phyloP scores from a whole-genome alignment of 2,888 invertebrate genomes.

The Mythimna loreyi region DNA sequence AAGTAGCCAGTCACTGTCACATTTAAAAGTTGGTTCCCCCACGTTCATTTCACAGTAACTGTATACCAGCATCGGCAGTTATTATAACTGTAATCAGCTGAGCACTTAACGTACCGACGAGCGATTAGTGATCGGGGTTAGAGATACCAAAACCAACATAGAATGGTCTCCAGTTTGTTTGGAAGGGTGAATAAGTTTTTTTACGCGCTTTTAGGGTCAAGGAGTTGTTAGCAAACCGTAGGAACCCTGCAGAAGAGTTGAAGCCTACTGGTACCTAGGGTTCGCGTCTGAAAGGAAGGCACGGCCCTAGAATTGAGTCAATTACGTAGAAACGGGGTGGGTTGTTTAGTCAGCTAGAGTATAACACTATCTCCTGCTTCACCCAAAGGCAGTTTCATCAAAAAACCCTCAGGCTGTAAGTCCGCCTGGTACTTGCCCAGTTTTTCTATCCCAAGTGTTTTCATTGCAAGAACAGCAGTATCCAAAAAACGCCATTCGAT shows the following conservation, averaged over 20 bases:
- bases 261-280: no score
- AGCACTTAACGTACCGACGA: constrained; percentile 48
- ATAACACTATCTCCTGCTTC: no score
- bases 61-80: constrained; percentile 57
- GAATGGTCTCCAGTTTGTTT: not conserved
- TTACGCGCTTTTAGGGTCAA: no score
- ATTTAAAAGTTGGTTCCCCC: constrained; percentile 24
- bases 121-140: constrained; percentile 48
- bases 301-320: no score
- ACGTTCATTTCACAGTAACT: constrained; percentile 60
- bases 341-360: no score
- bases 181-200: not conserved
- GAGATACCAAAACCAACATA: constrained; percentile 25
- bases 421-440: no score
- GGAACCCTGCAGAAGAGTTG: no score
- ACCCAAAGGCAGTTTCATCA: no score
- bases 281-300: no score
- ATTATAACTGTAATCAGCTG: constrained; percentile 62
- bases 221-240: no score
- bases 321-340: no score
- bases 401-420: no score
- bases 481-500: constrained; percentile 4
- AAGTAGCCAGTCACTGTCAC: constrained; percentile 5
- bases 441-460: not conserved
- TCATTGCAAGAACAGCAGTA: not conserved